Evolutionary conservation across 2,113 vertebrate genomes (phyloP).

Genomic region (Phrynosoma platyrhinos): DNA sequence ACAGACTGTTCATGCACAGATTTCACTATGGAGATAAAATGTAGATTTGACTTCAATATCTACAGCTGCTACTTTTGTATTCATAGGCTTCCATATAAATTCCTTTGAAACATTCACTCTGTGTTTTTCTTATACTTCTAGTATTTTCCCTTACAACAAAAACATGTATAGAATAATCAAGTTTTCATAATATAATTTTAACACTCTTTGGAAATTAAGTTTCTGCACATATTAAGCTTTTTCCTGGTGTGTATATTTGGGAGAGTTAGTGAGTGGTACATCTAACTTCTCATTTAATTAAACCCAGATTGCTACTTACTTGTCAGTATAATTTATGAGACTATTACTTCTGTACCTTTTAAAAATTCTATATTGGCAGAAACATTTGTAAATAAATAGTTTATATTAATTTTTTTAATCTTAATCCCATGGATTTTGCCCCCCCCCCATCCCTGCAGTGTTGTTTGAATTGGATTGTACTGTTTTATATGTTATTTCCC

Average conservation of each 20-base stretch:
- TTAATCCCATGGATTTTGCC: not conserved
- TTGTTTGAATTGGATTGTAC: no score
- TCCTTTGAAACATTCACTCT: constrained; percentile 31
- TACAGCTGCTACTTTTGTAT: constrained; percentile 53
- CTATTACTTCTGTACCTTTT: constrained; percentile 61
- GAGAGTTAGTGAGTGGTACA: constrained; percentile 22
- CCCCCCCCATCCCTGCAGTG: not conserved
- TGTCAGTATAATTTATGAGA: constrained; percentile 58
- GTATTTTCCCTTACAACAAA: constrained; percentile 40
- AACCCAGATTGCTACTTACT: constrained; percentile 42
- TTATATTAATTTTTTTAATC: not conserved
- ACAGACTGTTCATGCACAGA: constrained; percentile 17
- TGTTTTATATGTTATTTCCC: no score
- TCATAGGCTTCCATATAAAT: constrained; percentile 15
- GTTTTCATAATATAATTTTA: constrained; percentile 45
- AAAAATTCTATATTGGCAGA: constrained; percentile 60
- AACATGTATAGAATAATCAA: constrained; percentile 36
- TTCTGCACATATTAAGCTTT: constrained; percentile 60
- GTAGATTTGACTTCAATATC: constrained; percentile 49
- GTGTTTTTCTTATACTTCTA: constrained; percentile 27
- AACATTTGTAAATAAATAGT: constrained; percentile 80
- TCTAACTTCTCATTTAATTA: constrained; percentile 47
- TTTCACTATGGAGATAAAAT: constrained; percentile 36
- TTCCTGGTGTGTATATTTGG: constrained; percentile 18
- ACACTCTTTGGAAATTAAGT: constrained; percentile 60